Evolutionary conservation across 2,888 invertebrate genomes (phyloP).

Genomic region (Cerastoderma edule): DNA sequence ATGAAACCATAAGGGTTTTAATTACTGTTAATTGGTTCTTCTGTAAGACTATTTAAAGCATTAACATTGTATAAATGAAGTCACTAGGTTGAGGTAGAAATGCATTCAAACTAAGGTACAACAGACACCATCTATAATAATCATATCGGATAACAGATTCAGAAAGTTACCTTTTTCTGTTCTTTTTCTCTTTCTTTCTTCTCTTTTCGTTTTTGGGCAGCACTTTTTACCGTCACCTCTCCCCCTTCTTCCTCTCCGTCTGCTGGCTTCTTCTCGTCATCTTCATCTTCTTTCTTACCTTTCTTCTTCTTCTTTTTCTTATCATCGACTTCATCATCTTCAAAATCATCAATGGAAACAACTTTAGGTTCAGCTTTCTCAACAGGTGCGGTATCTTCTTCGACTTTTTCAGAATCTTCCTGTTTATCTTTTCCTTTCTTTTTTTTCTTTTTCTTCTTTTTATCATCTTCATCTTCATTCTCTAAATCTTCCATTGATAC

Average conservation of each 20-base stretch:
- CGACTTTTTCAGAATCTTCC: conserved; percentile 35
- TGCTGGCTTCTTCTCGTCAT: conserved; percentile 63
- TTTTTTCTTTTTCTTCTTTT: conserved; percentile 69
- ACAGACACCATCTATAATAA: too few relatives aligned
- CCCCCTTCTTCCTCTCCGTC: conserved; percentile 88
- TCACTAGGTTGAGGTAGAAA: too few relatives aligned
- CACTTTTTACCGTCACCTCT: conserved; percentile 86
- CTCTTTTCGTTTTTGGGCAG: conserved; percentile 83
- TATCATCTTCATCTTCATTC: conserved; percentile 66
- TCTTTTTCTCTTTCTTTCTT: conserved; percentile 84
- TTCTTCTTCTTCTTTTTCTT: conserved; percentile 63
- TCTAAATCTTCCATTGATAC: conserved; percentile 69
- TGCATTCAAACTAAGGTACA: too few relatives aligned
- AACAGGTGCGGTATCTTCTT: conserved; percentile 28
- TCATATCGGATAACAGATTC: too few relatives aligned
- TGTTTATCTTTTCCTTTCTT: conserved; percentile 52
- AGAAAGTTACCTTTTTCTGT: conserved; percentile 64
- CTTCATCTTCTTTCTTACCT: conserved; percentile 57
- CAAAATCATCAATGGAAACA: conserved; percentile 68
- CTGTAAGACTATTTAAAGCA: too few relatives aligned
- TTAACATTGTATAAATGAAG: too few relatives aligned
- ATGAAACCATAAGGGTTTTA: too few relatives aligned
- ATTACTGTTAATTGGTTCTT: too few relatives aligned
- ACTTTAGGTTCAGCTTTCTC: conserved; percentile 54
- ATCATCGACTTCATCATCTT: conserved; percentile 66